A percentile compares a stretch with the other conserved stretches of the same genome.
Conservation (phyloP, 2,888 invertebrate genomes). For the Xylota sylvarum region DNA sequence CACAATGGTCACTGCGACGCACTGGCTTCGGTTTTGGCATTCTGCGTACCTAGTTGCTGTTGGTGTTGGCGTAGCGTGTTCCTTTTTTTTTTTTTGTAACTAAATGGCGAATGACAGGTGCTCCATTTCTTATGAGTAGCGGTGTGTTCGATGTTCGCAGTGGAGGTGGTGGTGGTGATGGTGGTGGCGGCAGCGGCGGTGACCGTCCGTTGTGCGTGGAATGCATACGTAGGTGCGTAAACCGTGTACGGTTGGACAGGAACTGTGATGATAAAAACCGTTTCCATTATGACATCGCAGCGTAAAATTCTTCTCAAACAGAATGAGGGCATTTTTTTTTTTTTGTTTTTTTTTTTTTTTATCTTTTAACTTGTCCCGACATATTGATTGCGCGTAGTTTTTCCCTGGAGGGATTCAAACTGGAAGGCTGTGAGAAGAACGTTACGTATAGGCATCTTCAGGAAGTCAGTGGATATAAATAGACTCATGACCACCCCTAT, state of each 20-base stretch:
- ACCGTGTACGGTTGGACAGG: conserved; percentile 49
- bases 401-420: background rate
- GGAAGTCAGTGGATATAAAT: background rate
- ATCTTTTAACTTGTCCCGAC: background rate
- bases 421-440: background rate
- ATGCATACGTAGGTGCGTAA: conserved; percentile 73
- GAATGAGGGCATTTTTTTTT: conserved; percentile 43
- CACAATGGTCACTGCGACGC: conserved; percentile 61
- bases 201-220: conserved; percentile 63
- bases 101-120: conserved; percentile 74
- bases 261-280: conserved; percentile 69
- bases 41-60: conserved; percentile 13
- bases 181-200: background rate
- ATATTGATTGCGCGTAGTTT: background rate
- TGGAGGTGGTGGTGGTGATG: conserved; percentile 17
- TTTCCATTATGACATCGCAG: conserved; percentile 71
- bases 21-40: conserved; percentile 60
- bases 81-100: conserved; percentile 56
- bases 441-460: background rate
- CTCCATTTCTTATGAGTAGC: conserved; percentile 71
- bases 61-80: conserved; percentile 33
- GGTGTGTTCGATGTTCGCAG: conserved; percentile 30
- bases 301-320: conserved; percentile 25
- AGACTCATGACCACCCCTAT: background rate
- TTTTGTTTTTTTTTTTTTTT: background rate